A percentile compares a stretch with the other conserved stretches of the same genome.
Conservation (phyloP, 2,797 vertebrate genomes). For the Sebastes umbrosus region DNA sequence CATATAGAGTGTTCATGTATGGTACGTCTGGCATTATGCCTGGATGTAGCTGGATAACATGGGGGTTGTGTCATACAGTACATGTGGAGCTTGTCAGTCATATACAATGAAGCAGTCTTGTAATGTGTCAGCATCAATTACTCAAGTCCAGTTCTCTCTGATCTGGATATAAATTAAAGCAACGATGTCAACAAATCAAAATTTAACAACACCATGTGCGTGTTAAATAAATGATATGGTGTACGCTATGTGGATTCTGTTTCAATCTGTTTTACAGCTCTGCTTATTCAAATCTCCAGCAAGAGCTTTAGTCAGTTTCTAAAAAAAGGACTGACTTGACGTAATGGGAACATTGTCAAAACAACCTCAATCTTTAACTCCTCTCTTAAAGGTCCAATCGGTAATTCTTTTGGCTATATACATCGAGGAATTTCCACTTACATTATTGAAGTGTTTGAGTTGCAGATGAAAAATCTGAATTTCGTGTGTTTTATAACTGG, state of each 20-base stretch:
- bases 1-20: not conserved
- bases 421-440: not conserved
- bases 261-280: constrained; percentile 30
- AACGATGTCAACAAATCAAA: constrained; percentile 50
- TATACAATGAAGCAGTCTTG: not conserved
- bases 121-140: not conserved
- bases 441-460: not conserved
- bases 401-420: not conserved
- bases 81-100: not conserved
- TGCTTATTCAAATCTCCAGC: constrained; percentile 49
- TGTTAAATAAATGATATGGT: constrained; percentile 32
- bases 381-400: constrained; percentile 14
- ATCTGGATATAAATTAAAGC: constrained; percentile 33
- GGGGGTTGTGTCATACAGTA: not conserved
- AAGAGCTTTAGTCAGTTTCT: constrained; percentile 39
- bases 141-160: not conserved
- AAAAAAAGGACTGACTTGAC: constrained; percentile 56
- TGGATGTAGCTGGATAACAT: not conserved
- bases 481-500: not conserved
- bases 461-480: not conserved
- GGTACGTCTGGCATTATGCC: not conserved
- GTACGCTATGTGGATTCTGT: not conserved
- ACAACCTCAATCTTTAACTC: constrained; percentile 24
- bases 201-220: not conserved
- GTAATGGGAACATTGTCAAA: constrained; percentile 62